Conservation (phyloP, 2,888 invertebrate genomes). For the Agelastica alni region DNA sequence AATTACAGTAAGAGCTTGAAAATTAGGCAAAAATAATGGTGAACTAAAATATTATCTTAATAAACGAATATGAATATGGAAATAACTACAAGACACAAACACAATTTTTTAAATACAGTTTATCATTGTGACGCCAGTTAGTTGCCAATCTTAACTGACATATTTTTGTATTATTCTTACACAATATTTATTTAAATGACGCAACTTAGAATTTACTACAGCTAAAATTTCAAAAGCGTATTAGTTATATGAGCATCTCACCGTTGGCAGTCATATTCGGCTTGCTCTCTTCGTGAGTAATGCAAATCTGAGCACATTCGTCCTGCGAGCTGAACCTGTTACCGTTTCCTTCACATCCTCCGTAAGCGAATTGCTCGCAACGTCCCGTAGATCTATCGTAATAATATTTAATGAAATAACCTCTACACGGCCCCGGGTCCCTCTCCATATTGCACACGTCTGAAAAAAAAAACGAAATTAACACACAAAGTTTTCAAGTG, state of each 20-base stretch:
- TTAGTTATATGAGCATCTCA: conserved; percentile 37
- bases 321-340: conserved; percentile 78
- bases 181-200: too few relatives aligned
- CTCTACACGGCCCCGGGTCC: conserved; percentile 74
- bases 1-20: too few relatives aligned
- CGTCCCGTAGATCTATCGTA: conserved; percentile 65
- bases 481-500: too few relatives aligned
- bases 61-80: neutral
- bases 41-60: too few relatives aligned
- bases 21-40: too few relatives aligned
- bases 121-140: too few relatives aligned
- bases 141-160: too few relatives aligned
- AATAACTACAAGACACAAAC: neutral
- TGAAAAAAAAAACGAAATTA: too few relatives aligned
- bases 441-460: conserved; percentile 73
- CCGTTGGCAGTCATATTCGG: conserved; percentile 48
- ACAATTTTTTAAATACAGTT: too few relatives aligned
- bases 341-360: conserved; percentile 84
- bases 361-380: conserved; percentile 75
- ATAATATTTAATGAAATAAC: conserved; percentile 69
- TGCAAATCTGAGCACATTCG: conserved; percentile 76
- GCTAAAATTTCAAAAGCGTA: neutral
- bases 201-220: too few relatives aligned
- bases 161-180: too few relatives aligned
- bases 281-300: conserved; percentile 63